A percentile compares a stretch with the other conserved stretches of the same genome.
Evolutionary conservation across 2,797 vertebrate genomes (phyloP).

Genomic region (Neosalanx taihuensis): DNA sequence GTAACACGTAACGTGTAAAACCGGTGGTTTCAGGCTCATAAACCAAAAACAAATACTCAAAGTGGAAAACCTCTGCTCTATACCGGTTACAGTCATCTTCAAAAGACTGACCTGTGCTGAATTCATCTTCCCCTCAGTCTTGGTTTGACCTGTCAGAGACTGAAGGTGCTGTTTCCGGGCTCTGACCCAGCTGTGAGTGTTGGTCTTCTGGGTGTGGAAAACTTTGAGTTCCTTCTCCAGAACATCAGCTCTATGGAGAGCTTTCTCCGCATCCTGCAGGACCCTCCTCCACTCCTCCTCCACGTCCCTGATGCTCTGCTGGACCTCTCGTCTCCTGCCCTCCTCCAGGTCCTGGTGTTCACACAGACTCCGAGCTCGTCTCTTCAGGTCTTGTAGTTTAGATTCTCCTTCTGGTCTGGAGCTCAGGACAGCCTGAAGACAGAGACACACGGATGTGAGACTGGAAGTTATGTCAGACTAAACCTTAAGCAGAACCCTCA

Average conservation of each 20-base stretch:
- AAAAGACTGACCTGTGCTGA: constrained; percentile 72
- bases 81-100: neutral
- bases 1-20: neutral
- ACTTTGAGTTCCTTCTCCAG: constrained; percentile 30
- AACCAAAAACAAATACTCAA: neutral
- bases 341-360: constrained; percentile 35
- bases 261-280: constrained; percentile 34
- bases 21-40: neutral
- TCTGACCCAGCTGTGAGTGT: constrained; percentile 71
- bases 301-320: constrained; percentile 28
- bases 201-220: constrained; percentile 59
- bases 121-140: constrained; percentile 65
- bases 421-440: constrained; percentile 65
- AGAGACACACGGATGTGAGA: constrained; percentile 10
- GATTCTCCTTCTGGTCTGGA: constrained; percentile 66
- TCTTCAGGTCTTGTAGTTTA: constrained; percentile 60
- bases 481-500: constrained; percentile 10
- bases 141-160: constrained; percentile 53
- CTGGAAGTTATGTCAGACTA: constrained; percentile 22
- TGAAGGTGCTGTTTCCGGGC: constrained; percentile 72
- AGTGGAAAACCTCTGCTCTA: neutral
- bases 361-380: constrained; percentile 30
- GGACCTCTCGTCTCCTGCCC: constrained; percentile 22
- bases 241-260: constrained; percentile 27
- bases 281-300: constrained; percentile 47